These are phyloP conservation scores for Coranthus polyacanthus DNA, from an alignment of 2,797 vertebrate species.

Conservation along the genomic window DNA sequence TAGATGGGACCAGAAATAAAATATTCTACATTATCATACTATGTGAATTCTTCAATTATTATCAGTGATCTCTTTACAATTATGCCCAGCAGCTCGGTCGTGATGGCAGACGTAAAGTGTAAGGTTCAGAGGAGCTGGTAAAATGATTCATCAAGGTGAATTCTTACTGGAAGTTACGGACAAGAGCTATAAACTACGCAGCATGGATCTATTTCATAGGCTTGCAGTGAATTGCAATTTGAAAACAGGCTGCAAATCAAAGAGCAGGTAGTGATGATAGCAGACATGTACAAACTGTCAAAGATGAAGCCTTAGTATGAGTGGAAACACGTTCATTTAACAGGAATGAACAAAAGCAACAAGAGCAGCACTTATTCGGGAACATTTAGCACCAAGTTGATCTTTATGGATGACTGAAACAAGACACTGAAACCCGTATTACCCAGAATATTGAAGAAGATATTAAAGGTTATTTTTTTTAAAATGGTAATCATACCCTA, in stretches of 20 bases:
- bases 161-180: conserved; percentile 4
- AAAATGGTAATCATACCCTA: conserved; percentile 5
- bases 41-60: conserved; percentile 37
- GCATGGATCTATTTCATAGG: conserved; percentile 31
- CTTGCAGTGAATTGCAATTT: conserved; percentile 31
- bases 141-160: not conserved
- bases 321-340: conserved; percentile 52
- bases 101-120: conserved; percentile 1
- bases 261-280: conserved; percentile 49
- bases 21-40: conserved; percentile 19
- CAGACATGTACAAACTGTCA: conserved; percentile 40
- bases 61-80: conserved; percentile 39
- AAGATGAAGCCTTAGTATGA: conserved; percentile 42
- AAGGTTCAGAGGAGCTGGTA: not conserved
- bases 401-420: conserved; percentile 25
- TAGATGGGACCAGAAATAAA: not conserved
- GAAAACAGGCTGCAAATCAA: conserved; percentile 65
- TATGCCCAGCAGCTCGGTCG: conserved; percentile 23
- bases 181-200: conserved; percentile 12
- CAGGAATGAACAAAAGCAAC: conserved; percentile 55
- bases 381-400: conserved; percentile 71
- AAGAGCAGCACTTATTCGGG: conserved; percentile 43
- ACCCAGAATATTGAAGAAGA: conserved; percentile 8
- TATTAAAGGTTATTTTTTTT: not conserved
- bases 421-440: not conserved